Conservation (phyloP, 1,140 invertebrate species). For the Cotesia chilonis region DNA sequence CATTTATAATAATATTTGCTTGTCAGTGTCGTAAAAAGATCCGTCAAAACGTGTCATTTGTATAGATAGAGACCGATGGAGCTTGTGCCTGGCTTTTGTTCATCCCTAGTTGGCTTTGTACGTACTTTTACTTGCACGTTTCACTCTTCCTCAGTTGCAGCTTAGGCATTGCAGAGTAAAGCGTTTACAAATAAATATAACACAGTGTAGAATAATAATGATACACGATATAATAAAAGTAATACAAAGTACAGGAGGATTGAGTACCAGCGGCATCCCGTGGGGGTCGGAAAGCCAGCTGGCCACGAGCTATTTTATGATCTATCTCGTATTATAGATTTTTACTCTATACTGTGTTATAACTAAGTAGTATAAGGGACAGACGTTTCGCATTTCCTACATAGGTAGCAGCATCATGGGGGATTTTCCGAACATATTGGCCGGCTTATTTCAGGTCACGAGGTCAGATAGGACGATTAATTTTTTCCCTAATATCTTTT, state of each 20-base stretch:
- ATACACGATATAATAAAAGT: too few species aligned
- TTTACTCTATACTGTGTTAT: too few species aligned
- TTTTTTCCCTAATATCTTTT: conserved; percentile 7
- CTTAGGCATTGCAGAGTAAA: conserved; percentile 17
- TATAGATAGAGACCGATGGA: conserved; percentile 49
- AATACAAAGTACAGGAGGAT: neutral
- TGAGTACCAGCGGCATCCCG: neutral
- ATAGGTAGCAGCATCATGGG: conserved; percentile 1
- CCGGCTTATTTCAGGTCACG: conserved; percentile 1
- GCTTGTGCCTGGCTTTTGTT: conserved; percentile 48
- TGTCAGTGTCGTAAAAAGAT: conserved; percentile 47
- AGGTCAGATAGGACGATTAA: conserved; percentile 7
- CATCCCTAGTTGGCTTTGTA: conserved; percentile 24
- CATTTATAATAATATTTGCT: neutral
- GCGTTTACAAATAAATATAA: conserved; percentile 37
- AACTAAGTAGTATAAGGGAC: too few species aligned
- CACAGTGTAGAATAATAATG: neutral
- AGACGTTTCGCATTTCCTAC: conserved; percentile 1
- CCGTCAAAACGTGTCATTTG: conserved; percentile 57
- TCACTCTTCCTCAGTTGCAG: conserved; percentile 10
- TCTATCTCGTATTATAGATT: neutral
- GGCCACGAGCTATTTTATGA: conserved; percentile 6
- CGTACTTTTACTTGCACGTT: conserved; percentile 6
- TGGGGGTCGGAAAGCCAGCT: conserved; percentile 16
- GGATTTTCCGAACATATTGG: conserved; percentile 18